phyloP scores from a whole-genome alignment of 2,113 vertebrate species.

The Elgaria multicarinata region DNA sequence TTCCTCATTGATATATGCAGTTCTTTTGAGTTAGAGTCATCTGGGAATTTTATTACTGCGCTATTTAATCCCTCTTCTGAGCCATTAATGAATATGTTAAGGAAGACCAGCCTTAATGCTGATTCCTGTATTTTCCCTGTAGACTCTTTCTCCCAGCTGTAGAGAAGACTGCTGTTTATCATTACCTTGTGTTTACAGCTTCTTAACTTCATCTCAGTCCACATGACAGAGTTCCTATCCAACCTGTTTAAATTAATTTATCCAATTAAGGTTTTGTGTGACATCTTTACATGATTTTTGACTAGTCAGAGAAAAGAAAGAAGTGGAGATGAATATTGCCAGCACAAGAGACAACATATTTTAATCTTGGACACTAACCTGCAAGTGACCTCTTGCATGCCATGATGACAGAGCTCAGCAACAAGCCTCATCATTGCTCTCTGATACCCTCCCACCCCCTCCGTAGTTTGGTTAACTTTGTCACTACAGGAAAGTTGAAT shows the following conservation, averaged over 20 bases:
- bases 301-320: background rate
- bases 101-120: conserved; percentile 9
- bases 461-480: background rate
- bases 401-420: background rate
- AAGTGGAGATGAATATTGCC: background rate
- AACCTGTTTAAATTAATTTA: conserved; percentile 19
- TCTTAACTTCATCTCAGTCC: conserved; percentile 8
- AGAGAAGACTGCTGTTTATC: conserved; percentile 15
- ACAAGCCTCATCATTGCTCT: background rate
- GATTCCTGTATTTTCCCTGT: conserved; percentile 13
- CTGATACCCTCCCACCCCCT: too few relatives aligned
- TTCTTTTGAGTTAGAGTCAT: conserved; percentile 53
- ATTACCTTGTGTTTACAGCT: conserved; percentile 15
- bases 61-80: conserved; percentile 54
- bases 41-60: conserved; percentile 56
- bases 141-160: background rate
- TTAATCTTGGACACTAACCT: background rate
- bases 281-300: background rate
- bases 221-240: background rate
- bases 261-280: background rate
- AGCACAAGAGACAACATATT: background rate
- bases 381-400: background rate
- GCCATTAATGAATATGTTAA: conserved; percentile 63
- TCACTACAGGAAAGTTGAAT: background rate
- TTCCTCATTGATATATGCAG: conserved; percentile 50